Evolutionary conservation across 2,797 vertebrate genomes (phyloP), one percentile per base, ranked within the genome.

Genomic region (Choloepus didactylus): DNA sequence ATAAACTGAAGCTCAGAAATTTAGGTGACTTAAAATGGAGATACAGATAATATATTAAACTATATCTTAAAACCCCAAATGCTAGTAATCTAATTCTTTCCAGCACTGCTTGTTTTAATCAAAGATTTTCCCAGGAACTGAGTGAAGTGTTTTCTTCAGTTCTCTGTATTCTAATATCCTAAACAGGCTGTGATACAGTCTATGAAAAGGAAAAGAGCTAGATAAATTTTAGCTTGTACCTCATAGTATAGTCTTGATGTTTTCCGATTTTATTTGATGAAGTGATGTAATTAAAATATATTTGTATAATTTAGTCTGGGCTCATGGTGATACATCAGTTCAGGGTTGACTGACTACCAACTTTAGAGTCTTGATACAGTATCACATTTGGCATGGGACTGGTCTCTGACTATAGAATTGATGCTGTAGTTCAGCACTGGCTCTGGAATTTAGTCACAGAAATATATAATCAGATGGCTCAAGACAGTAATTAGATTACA

Each of bases 11-110:
- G 59, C n/a, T 82, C 67, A 91, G 62, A 80, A 44, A 82, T 70
- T 95, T 64, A 72, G 27, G 31, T 56, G 70, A 56, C 4, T 35
- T 87, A 15, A 67, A 60, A 38, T 6, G 79, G 16, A 70, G n/a
- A 62, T 85, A 51, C 29, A n/a, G 41, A 80, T 79, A 18, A 10
- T 60, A 87, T 85, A 93, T 96, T 95, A 66, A 92, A 67, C 46
- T 60, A 1, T 70, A 31, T 79, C 73, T 92, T 84, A 16, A 69
- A 49, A 62, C 11, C 9, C 18, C 91, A 93, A 79, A 41, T 64
- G 21, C 38, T 86, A 67, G 51, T 87, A 95, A 82, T 44, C 56
- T 70, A 49, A 66, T 92, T 59, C 77, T 75, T 93, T 89, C 69
- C 35, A 25, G 76, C 10, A 66, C 27, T 66, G 31, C 9, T 91